A percentile compares a stretch with the other conserved stretches of the same genome.
phyloP scores from a whole-genome alignment of 2,113 vertebrate genomes.

The Paralichthys olivaceus region DNA sequence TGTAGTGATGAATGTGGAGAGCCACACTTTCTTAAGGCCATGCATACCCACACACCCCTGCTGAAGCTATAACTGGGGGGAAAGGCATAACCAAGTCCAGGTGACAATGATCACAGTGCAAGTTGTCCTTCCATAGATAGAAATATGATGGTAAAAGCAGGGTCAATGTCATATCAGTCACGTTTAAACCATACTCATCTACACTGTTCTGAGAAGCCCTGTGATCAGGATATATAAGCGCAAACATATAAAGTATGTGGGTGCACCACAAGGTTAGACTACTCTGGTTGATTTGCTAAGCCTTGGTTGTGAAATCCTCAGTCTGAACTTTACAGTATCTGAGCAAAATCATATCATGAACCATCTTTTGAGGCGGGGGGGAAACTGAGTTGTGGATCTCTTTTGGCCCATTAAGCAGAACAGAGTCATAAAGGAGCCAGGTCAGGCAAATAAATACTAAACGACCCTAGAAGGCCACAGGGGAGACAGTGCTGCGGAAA shows the following conservation, averaged over 20 bases:
- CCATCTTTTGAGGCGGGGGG: constrained; percentile 23
- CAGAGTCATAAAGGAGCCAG: constrained; percentile 54
- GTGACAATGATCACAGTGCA: neutral
- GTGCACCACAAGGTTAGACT: neutral
- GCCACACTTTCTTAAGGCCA: too few species aligned
- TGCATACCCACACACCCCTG: too few species aligned
- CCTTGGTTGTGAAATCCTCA: neutral
- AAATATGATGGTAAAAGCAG: neutral
- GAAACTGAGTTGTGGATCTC: constrained; percentile 50
- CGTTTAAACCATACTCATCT: neutral
- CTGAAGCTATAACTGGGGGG: too few species aligned
- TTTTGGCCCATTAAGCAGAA: constrained; percentile 69
- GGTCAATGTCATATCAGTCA: constrained; percentile 2
- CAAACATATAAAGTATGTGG: neutral
- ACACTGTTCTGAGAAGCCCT: neutral
- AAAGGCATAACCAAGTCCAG: too few species aligned
- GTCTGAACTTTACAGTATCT: constrained; percentile 17
- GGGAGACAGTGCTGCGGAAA: constrained; percentile 41
- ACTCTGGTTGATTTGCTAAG: neutral
- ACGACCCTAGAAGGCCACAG: constrained; percentile 36
- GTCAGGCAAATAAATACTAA: constrained; percentile 62
- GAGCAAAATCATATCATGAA: constrained; percentile 26
- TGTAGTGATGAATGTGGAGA: neutral
- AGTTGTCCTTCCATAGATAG: neutral
- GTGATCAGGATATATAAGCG: neutral